These are phyloP conservation scores for Pluvialis apricaria DNA, from an alignment of 2,113 vertebrate species.

Conservation along the genomic window DNA sequence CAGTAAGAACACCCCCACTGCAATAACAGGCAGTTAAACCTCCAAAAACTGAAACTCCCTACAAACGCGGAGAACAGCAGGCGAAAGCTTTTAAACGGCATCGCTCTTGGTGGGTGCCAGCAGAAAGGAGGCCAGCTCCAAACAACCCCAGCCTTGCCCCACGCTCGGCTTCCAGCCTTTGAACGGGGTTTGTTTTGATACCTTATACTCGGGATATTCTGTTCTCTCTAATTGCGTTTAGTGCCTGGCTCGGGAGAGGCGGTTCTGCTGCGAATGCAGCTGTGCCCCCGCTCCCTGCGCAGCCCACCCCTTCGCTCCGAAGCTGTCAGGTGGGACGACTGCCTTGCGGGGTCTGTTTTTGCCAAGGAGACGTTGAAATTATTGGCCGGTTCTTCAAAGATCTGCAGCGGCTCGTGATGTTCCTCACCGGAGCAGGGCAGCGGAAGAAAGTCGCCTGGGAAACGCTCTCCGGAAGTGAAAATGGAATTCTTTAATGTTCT, in stretches of 20 bases:
- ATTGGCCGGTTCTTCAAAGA: conserved; percentile 47
- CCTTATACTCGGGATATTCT: neutral
- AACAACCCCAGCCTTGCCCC: neutral
- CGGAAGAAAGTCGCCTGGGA: conserved; percentile 52
- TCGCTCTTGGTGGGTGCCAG: neutral
- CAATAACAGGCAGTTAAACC: neutral
- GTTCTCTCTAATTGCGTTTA: neutral
- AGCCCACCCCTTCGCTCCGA: neutral
- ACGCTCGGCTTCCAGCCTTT: neutral
- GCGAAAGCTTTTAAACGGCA: neutral
- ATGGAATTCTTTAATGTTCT: neutral
- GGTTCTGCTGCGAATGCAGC: neutral
- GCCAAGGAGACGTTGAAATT: conserved; percentile 34
- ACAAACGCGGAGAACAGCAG: accelerated
- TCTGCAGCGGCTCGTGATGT: conserved; percentile 2
- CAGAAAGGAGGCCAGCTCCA: conserved; percentile 3
- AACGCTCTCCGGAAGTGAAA: conserved; percentile 36
- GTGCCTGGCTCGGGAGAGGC: neutral
- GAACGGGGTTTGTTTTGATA: neutral
- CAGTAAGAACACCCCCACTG: neutral
- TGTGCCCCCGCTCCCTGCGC: neutral
- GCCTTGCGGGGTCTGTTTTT: neutral
- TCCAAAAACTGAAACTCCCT: neutral
- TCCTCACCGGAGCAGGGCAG: conserved; percentile 29
- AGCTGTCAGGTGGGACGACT: neutral